Percentiles rank a stretch among this genome's conserved stretches.
These are phyloP conservation scores for Lepus townsendii DNA, from an alignment of 2,797 vertebrate species.

Conservation along the genomic window DNA sequence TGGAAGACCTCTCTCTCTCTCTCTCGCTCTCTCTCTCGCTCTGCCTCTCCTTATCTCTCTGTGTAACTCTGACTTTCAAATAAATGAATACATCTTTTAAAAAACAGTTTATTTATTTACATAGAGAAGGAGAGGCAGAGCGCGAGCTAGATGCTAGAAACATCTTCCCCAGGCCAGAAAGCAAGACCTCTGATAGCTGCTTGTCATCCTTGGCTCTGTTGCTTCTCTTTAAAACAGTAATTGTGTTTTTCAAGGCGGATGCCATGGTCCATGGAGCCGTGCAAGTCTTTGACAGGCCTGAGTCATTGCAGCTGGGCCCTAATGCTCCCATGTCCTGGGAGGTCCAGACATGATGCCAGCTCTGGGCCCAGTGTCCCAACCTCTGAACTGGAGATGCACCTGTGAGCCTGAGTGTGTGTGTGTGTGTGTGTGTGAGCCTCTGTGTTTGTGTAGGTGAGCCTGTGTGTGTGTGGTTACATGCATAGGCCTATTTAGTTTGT, in stretches of 20 bases:
- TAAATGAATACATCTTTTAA: too few relatives aligned
- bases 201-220: neutral
- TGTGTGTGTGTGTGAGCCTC: neutral
- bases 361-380: neutral
- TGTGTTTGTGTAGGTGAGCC: neutral
- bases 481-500: neutral
- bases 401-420: neutral
- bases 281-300: neutral
- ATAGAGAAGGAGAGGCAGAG: too few relatives aligned
- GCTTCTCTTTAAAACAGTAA: conserved; percentile 46
- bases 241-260: conserved; percentile 53
- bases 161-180: conserved; percentile 28
- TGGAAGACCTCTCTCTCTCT: too few relatives aligned
- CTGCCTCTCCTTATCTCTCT: too few relatives aligned
- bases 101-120: too few relatives aligned
- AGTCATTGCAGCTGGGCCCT: neutral
- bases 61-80: too few relatives aligned
- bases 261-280: neutral
- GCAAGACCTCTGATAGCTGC: neutral
- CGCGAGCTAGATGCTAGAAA: neutral
- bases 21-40: too few relatives aligned
- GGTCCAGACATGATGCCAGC: neutral
- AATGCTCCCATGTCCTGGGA: neutral
- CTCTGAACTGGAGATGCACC: neutral
- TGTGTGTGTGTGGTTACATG: neutral